Evolutionary conservation across 2,113 vertebrate species (phyloP).

Genomic region (Uria aalge): DNA sequence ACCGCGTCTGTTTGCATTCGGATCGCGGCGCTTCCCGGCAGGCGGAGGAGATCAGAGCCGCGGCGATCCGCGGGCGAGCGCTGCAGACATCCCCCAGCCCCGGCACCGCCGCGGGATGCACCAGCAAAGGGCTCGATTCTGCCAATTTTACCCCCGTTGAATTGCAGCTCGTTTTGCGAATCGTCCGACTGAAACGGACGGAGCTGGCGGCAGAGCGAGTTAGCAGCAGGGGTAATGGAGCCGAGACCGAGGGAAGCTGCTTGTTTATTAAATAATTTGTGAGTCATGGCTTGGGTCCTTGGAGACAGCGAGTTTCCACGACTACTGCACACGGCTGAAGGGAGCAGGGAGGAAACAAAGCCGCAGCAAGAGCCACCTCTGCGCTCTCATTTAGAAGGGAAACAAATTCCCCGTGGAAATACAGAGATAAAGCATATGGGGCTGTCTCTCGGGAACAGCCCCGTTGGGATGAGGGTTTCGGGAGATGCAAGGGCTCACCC

Average conservation of each 20-base stretch:
- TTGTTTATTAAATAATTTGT: neutral
- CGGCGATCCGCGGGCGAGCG: fast-evolving
- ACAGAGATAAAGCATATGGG: neutral
- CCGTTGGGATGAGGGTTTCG: fast-evolving
- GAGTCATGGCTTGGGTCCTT: neutral
- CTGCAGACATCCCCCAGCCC: neutral
- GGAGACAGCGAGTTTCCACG: neutral
- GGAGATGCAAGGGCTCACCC: neutral
- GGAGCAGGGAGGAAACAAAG: neutral
- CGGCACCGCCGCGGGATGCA: fast-evolving
- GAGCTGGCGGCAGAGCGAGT: neutral
- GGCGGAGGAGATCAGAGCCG: neutral
- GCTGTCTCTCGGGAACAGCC: neutral
- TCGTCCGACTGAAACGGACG: fast-evolving
- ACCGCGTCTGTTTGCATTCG: fast-evolving
- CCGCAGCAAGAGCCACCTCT: neutral
- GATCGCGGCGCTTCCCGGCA: neutral
- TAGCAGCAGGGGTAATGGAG: neutral
- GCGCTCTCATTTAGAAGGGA: neutral
- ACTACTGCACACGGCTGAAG: neutral
- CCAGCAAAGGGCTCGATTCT: neutral
- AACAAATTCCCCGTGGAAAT: neutral
- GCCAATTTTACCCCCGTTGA: neutral
- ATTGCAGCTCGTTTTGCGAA: neutral
- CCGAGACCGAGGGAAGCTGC: neutral